Conservation (phyloP, 2,888 invertebrate genomes). For the Chelonus formosanus region DNA sequence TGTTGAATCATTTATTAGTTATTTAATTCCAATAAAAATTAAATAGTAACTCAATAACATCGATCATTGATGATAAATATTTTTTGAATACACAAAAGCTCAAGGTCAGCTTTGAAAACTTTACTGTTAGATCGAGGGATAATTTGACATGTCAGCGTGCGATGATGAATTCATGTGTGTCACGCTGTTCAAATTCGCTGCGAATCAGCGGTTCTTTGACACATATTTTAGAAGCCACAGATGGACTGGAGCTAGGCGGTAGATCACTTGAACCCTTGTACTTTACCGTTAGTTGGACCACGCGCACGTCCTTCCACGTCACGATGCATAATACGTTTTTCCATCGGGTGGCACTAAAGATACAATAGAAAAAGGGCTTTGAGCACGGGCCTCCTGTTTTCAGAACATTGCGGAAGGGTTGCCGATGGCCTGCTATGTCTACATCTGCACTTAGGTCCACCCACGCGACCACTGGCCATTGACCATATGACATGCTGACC, state of each 20-base stretch:
- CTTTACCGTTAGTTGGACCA: slow-evolving; percentile 57
- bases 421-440: slow-evolving; percentile 40
- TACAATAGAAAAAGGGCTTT: slow-evolving; percentile 41
- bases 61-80: background rate
- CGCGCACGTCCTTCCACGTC: slow-evolving; percentile 43
- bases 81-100: background rate
- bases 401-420: slow-evolving; percentile 64
- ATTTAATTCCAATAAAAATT: slow-evolving; percentile 10
- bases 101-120: too few species aligned
- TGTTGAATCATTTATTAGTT: slow-evolving; percentile 14
- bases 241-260: slow-evolving; percentile 32
- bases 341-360: slow-evolving; percentile 50
- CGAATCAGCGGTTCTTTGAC: slow-evolving; percentile 36
- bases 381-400: slow-evolving; percentile 49
- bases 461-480: slow-evolving; percentile 57
- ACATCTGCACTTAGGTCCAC: slow-evolving; percentile 59
- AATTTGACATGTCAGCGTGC: slow-evolving; percentile 35
- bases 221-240: slow-evolving; percentile 41
- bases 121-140: slow-evolving; percentile 13
- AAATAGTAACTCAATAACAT: too few species aligned
- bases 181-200: slow-evolving; percentile 24
- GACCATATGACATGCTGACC: slow-evolving; percentile 66
- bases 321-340: slow-evolving; percentile 53
- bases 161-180: slow-evolving; percentile 30
- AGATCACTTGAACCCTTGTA: slow-evolving; percentile 29